Evolutionary conservation across 2,888 invertebrate species (phyloP), one percentile per base, ranked within the genome.

Genomic region (Gibbula magus): DNA sequence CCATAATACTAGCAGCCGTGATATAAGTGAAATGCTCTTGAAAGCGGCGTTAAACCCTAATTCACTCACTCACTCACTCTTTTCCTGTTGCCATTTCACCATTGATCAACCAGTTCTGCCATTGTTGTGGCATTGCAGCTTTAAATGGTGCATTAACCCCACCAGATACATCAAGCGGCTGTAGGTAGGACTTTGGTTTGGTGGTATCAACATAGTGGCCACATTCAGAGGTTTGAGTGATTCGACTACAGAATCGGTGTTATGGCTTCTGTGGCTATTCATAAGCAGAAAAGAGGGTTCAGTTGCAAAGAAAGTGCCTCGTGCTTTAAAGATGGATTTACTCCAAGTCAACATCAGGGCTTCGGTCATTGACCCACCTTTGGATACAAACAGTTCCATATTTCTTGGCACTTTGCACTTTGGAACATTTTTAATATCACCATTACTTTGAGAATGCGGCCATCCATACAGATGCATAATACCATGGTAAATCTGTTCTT

Each of bases 1-100:
- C n/a, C n/a, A n/a, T n/a, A n/a, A n/a, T n/a, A n/a, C n/a, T n/a
- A n/a, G n/a, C n/a, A n/a, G n/a, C n/a, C n/a, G n/a, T n/a, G n/a
- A n/a, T n/a, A n/a, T n/a, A n/a, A n/a, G n/a, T n/a, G n/a, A n/a
- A n/a, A n/a, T n/a, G n/a, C n/a, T n/a, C n/a, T n/a, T n/a, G n/a
- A n/a, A n/a, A n/a, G n/a, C n/a, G n/a, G n/a, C n/a, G n/a, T n/a
- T n/a, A n/a, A n/a, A n/a, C n/a, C n/a, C n/a, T n/a, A n/a, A n/a
- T n/a, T n/a, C n/a, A n/a, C n/a, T n/a, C n/a, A n/a, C n/a, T n/a
- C n/a, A n/a, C n/a, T n/a, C n/a, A n/a, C n/a, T n/a, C n/a, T n/a
- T 70, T 70, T 70, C 70, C n/a, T 70, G 70, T 70, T 70, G 70
- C 70, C 22, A 10, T 70, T 22, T 70, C 70, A 22, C 70, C 32